These are phyloP conservation scores for Chromis chromis DNA, from an alignment of 2,797 vertebrate species.

Conservation along the genomic window DNA sequence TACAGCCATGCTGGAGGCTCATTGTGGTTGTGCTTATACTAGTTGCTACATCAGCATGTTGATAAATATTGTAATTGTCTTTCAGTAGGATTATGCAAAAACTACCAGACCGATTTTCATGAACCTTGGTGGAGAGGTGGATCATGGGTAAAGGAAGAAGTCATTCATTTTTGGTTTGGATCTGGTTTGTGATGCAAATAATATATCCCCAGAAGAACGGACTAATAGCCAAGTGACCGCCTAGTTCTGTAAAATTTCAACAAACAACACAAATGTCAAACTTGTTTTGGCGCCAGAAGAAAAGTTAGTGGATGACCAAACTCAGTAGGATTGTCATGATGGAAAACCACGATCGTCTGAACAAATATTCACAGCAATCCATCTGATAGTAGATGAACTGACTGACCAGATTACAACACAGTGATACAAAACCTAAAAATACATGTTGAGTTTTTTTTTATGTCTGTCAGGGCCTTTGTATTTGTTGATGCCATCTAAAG, in stretches of 20 bases:
- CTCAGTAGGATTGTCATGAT: neutral
- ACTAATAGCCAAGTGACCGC: too few relatives aligned
- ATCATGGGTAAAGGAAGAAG: too few relatives aligned
- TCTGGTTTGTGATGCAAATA: too few relatives aligned
- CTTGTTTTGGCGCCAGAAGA: neutral
- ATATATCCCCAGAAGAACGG: too few relatives aligned
- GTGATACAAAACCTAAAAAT: neutral
- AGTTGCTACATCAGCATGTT: neutral
- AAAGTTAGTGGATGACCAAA: neutral
- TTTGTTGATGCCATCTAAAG: conserved; percentile 11
- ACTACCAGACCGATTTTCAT: too few relatives aligned
- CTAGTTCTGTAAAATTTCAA: neutral
- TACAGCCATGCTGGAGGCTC: neutral
- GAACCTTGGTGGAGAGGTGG: too few relatives aligned
- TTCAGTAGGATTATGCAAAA: too few relatives aligned
- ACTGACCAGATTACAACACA: neutral
- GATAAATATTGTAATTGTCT: neutral
- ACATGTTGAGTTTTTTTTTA: conserved; percentile 17
- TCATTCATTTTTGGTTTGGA: too few relatives aligned
- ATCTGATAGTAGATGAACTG: neutral
- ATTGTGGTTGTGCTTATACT: neutral
- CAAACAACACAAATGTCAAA: neutral
- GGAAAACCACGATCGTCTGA: neutral
- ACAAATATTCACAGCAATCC: neutral
- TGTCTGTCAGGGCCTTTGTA: conserved; percentile 5